Evolutionary conservation across 1,140 invertebrate species (phyloP).

Genomic region (Drosophila kohkoa): DNA sequence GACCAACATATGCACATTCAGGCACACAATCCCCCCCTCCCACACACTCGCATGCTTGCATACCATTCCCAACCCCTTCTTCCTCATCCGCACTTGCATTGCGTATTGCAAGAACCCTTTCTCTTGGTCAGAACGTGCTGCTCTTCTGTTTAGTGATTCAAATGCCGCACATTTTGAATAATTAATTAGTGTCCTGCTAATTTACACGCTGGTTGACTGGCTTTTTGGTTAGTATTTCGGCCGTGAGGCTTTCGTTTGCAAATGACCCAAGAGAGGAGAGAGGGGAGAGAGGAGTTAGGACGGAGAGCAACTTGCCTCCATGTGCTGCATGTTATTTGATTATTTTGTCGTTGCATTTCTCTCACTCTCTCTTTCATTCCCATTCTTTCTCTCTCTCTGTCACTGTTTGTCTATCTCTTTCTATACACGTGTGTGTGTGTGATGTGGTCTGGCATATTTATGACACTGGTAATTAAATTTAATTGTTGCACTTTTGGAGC

Average conservation of each 20-base stretch:
- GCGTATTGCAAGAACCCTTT: neutral
- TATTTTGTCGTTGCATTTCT: slow-evolving; percentile 65
- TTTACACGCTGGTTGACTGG: slow-evolving; percentile 79
- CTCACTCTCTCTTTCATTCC: neutral
- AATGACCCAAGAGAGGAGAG: neutral
- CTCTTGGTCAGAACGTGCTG: slow-evolving; percentile 17
- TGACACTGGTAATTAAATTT: slow-evolving; percentile 83
- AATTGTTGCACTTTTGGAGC: slow-evolving; percentile 78
- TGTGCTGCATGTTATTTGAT: slow-evolving; percentile 70
- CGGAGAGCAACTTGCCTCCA: slow-evolving; percentile 3
- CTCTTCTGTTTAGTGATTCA: slow-evolving; percentile 70
- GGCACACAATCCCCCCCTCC: neutral
- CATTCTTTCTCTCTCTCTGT: neutral
- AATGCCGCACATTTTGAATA: slow-evolving; percentile 81
- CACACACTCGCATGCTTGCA: slow-evolving; percentile 6
- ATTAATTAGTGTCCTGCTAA: slow-evolving; percentile 83
- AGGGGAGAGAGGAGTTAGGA: too few relatives aligned
- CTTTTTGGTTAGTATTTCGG: slow-evolving; percentile 68
- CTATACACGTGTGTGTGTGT: slow-evolving; percentile 12
- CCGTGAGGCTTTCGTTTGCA: slow-evolving; percentile 46
- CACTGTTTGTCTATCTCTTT: neutral
- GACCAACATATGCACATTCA: slow-evolving; percentile 20
- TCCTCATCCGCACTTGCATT: neutral
- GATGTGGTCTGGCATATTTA: slow-evolving; percentile 75
- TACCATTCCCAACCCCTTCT: neutral